Conservation (phyloP, 2,888 invertebrate species). For the Habrosyne pyritoides region DNA sequence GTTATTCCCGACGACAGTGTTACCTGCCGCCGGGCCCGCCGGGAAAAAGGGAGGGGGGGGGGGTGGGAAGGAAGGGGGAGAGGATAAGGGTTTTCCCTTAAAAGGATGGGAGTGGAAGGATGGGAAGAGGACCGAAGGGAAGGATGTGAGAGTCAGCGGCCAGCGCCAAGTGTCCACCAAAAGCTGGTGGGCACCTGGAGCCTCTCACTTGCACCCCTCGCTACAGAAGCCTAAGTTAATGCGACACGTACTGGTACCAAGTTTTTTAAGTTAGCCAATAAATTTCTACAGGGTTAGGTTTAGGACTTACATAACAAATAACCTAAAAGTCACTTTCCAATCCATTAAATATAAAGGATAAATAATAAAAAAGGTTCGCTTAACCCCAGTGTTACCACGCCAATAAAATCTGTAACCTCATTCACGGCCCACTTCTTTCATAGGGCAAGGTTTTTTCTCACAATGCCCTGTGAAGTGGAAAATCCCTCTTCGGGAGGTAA, state of each 20-base stretch:
- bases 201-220: constrained; percentile 3
- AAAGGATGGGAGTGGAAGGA: no score
- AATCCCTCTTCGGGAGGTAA: constrained; percentile 34
- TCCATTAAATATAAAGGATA: constrained; percentile 1
- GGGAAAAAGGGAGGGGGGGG: no score
- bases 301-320: constrained; percentile 1
- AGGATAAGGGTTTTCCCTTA: no score
- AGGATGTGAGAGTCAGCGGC: no score
- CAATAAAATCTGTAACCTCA: constrained; percentile 2
- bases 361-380: constrained; percentile 1
- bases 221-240: background rate
- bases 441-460: constrained; percentile 27
- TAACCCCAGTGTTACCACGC: constrained; percentile 2
- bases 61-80: no score
- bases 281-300: background rate
- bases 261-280: background rate
- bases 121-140: no score
- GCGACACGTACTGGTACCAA: background rate
- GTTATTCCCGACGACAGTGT: no score
- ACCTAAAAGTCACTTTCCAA: constrained; percentile 2
- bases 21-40: no score
- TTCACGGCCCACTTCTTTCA: constrained; percentile 18
- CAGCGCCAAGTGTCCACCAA: no score
- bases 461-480: constrained; percentile 33
- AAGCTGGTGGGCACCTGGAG: no score